These are phyloP conservation scores for Apolygus lucorum DNA, from an alignment of 1,140 invertebrate genomes.

Conservation along the genomic window DNA sequence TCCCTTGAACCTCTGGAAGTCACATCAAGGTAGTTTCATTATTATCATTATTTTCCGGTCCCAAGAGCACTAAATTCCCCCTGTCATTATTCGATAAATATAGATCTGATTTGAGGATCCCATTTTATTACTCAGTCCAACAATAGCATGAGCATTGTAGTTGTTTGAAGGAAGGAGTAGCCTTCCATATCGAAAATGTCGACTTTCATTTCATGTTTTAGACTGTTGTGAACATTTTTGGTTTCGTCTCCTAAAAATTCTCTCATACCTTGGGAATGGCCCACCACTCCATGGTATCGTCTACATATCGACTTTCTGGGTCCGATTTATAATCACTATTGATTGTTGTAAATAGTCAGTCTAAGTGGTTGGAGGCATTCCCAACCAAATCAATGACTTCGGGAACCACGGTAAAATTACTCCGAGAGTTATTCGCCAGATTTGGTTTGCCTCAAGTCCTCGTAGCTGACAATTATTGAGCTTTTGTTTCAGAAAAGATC, in stretches of 20 bases:
- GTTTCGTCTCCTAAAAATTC: background rate
- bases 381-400: slow-evolving; percentile 8
- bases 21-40: no score
- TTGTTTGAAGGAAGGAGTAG: no score
- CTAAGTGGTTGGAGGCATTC: slow-evolving; percentile 22
- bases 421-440: slow-evolving; percentile 32
- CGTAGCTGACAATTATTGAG: slow-evolving; percentile 32
- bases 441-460: slow-evolving; percentile 34
- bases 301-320: slow-evolving; percentile 14
- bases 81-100: no score
- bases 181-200: no score
- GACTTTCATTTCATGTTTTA: no score
- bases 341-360: slow-evolving; percentile 16
- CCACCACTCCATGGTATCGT: slow-evolving; percentile 7
- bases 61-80: no score
- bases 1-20: no score
- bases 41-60: no score
- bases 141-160: no score
- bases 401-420: slow-evolving; percentile 9
- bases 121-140: no score
- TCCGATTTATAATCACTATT: background rate
- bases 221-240: no score
- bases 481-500: slow-evolving; percentile 33
- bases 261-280: slow-evolving; percentile 3
- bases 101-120: no score